Evolutionary conservation across 2,888 invertebrate species (phyloP), one percentile per base, ranked within the genome.

Genomic region (Limnephilus lunatus): DNA sequence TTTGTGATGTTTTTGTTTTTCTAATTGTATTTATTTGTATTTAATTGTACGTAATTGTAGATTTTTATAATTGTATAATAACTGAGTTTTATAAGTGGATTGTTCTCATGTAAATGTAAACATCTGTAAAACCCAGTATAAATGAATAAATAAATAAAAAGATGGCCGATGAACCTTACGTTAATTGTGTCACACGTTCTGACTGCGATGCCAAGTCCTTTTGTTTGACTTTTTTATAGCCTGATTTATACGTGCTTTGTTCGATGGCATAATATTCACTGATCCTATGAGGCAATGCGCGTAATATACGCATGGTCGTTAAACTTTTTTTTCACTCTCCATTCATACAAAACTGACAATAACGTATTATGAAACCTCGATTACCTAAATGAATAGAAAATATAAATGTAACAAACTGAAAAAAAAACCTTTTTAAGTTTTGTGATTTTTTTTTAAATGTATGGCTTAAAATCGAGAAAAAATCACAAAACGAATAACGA

Each of bases 151-250:
- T n/a, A n/a, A n/a, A n/a, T n/a, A n/a, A n/a, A n/a, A n/a, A n/a
- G n/a, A 80, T 89, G 88, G 88, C 68, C 88, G 68, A 80, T 30
- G 88, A 68, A 80, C 68, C 88, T 68, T 31, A 30, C 7, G 5
- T 85, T 32, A 80, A 89, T 89, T 80, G 88, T 80, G 88, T 89
- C 88, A 32, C 88, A 80, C 88, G 81, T 89, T 32, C 68, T 32
- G 88, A 80, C 88, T 68, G 25, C 68, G 68, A 68, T 68, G 68
- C 68, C 68, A 68, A 32, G 80, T 89, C 88, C 81, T 89, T 81
- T 89, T 89, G 88, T 89, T 89, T 80, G 35, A 48, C 68, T 89
- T 32, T 87, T 89, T 89, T 89, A 89, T 89, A 32, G 80, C 88
- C 25, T 32, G 88, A 32, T 32, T 81, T 80, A 80, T 39, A 80